Evolutionary conservation across 2,113 vertebrate species (phyloP).

Genomic region (Boulengeromyrus knoepffleri): DNA sequence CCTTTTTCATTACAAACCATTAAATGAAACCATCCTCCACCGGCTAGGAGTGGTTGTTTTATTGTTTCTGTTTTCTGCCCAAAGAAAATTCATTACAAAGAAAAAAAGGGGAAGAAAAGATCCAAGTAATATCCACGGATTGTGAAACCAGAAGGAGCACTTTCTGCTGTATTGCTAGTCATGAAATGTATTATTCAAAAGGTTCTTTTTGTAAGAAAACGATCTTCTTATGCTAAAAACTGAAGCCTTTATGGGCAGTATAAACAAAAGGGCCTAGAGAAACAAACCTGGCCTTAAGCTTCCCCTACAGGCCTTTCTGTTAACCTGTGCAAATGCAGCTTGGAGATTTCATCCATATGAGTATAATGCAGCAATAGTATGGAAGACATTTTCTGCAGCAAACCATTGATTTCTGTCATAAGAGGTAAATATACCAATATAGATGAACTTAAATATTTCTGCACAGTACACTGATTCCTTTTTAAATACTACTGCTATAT

Average conservation of each 20-base stretch:
- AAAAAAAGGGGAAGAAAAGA: not conserved
- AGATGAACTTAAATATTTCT: not conserved
- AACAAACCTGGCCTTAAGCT: not conserved
- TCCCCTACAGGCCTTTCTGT: not conserved
- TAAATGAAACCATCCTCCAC: conserved; percentile 1
- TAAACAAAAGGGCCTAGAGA: not conserved
- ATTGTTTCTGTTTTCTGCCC: conserved; percentile 5
- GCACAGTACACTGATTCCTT: not conserved
- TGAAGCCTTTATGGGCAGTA: not conserved
- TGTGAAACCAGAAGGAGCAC: not conserved
- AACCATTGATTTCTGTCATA: not conserved
- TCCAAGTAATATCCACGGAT: not conserved
- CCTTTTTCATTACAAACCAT: not conserved
- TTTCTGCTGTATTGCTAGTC: not conserved
- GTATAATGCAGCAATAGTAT: not conserved
- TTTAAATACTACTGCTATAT: not conserved
- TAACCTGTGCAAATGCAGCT: not conserved
- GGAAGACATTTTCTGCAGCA: not conserved
- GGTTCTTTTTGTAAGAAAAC: not conserved
- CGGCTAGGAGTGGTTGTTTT: not conserved
- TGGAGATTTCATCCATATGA: not conserved
- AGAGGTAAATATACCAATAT: not conserved
- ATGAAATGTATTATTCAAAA: not conserved
- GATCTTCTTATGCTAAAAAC: not conserved
- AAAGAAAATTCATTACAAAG: not conserved